Conservation (phyloP, 2,113 vertebrate species). For the Turdus rufiventris region DNA sequence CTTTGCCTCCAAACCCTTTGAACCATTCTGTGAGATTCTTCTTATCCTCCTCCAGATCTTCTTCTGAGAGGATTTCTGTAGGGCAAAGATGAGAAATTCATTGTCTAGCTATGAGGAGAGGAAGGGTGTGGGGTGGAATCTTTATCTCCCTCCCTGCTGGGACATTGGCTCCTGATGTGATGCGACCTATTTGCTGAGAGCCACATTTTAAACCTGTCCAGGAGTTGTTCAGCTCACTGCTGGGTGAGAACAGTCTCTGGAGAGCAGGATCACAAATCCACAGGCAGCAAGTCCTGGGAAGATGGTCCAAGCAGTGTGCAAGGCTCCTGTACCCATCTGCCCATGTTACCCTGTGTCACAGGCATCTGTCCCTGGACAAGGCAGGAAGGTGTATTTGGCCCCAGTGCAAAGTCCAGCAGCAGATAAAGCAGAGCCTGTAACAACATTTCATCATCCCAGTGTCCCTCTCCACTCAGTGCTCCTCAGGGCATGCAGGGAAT, state of each 20-base stretch:
- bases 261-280: background rate
- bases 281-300: background rate
- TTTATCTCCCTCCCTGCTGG: background rate
- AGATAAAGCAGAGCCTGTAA: background rate
- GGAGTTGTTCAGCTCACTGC: background rate
- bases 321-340: background rate
- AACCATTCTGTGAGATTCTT: background rate
- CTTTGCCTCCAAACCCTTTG: background rate
- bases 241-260: background rate
- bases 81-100: background rate
- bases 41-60: background rate
- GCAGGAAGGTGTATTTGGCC: background rate
- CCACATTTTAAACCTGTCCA: background rate
- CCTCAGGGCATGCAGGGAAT: background rate
- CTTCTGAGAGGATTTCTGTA: background rate
- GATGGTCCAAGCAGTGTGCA: background rate
- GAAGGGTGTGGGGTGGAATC: background rate
- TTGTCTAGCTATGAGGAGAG: background rate
- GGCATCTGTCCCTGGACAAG: background rate
- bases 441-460: background rate
- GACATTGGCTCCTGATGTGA: background rate
- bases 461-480: background rate
- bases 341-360: rapidly evolving
- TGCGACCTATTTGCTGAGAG: background rate
- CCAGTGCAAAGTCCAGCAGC: background rate